Evolutionary conservation across 92 coral and sea anemone genomes (phyloP), one percentile per base, ranked within the genome.

Genomic region (Paragorgia papillata): DNA sequence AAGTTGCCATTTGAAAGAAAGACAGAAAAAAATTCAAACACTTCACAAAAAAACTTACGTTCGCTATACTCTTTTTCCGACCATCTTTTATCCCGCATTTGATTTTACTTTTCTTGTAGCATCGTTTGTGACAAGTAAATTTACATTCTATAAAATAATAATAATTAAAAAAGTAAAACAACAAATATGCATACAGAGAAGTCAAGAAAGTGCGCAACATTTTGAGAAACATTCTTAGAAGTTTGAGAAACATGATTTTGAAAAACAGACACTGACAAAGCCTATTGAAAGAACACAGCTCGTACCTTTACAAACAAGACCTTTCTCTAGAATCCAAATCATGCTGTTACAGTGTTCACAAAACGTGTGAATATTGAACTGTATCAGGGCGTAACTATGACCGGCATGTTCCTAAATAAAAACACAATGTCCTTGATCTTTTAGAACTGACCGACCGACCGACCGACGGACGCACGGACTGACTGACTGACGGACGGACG

Each of bases 291-390:
- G n/a, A 7, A 63, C 1, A 2, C 12, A 40, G 18, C 9, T 31
- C 66, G 61, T 77, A 95, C 99, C 99, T 89, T 95, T 95, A 50
- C 99, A 94, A 33, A 94, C 94, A 84, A 94, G 88, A 74, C 97
- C 98, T 75, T 94, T 94, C 48, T 94, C 98, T 17, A 94, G 79
- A 1, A 90, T 92, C 98, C 98, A 94, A 40, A 94, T 91, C 39
- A 88, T 84, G 29, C 86, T 84, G 74, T 84, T 84, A 60, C 98
- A 94, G 35, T 94, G 97, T 57, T 94, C 98, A 60, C 98, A 94
- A 70, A 91, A 94, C 8, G 98, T 94, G 65, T 95, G 87, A 30
- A 94, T 94, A 69, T 96, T 94, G 54, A 94, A 94, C 65, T 91
- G 97, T 1, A 90, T 87, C 32, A 90, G 83, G 34, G 90, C 80